Evolutionary conservation across 2,113 vertebrate genomes (phyloP).

Genomic region (Pungitius pungitius): DNA sequence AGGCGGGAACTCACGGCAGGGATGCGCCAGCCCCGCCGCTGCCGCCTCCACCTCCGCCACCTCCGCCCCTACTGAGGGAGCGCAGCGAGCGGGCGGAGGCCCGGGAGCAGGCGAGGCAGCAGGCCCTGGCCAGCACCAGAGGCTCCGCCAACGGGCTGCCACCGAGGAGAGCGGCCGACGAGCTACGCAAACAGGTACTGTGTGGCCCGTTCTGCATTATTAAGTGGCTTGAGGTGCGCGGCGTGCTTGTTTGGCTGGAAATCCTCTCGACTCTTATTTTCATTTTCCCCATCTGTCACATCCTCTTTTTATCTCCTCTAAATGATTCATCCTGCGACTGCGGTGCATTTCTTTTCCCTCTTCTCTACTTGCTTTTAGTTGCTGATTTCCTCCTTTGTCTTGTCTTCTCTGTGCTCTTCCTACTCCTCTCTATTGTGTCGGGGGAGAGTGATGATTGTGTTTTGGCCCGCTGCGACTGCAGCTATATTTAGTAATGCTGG

Average conservation of each 20-base stretch:
- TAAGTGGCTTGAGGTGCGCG: not conserved
- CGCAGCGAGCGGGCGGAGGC: slow-evolving; percentile 87
- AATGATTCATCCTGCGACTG: slow-evolving; percentile 32
- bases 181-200: slow-evolving; percentile 91
- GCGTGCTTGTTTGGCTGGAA: slow-evolving; percentile 16
- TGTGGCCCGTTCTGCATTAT: not conserved
- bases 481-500: slow-evolving; percentile 74
- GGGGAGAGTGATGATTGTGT: slow-evolving; percentile 75
- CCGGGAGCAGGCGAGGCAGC: slow-evolving; percentile 81
- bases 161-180: slow-evolving; percentile 89
- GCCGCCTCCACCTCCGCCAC: slow-evolving; percentile 73
- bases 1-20: slow-evolving; percentile 61
- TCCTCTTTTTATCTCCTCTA: slow-evolving; percentile 14
- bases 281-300: slow-evolving; percentile 30
- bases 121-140: slow-evolving; percentile 82
- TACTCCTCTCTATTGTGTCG: slow-evolving; percentile 55
- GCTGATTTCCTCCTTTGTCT: slow-evolving; percentile 13
- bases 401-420: not conserved
- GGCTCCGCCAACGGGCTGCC: slow-evolving; percentile 84
- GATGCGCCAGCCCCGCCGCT: slow-evolving; percentile 62
- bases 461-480: slow-evolving; percentile 65
- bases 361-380: slow-evolving; percentile 18
- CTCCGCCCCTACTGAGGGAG: slow-evolving; percentile 87
- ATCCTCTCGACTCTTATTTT: slow-evolving; percentile 19
- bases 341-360: not conserved